Base-by-base conservation (phyloP, 2,888 invertebrate genomes). In the Hetaerina titia region DNA sequence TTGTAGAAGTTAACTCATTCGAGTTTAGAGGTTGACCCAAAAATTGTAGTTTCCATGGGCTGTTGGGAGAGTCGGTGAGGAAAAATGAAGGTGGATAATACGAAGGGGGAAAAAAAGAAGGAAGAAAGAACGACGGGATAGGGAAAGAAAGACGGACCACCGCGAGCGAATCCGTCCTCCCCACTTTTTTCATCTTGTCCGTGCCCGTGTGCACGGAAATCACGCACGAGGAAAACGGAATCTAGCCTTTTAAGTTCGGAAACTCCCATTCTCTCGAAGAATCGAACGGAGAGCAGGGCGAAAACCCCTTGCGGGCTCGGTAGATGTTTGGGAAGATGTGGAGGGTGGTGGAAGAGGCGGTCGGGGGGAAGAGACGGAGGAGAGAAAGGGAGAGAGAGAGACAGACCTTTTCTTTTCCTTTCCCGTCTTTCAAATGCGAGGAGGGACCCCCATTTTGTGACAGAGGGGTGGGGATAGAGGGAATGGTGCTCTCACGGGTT, bases 241-340 rank as follows among this genome's bases (percentile, higher is more conserved):
- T 57, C 89, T 81, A 81, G 81, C 81, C 81, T 81, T 81, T 81
- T 81, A 81, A 81, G 81, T 81, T 81, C 81, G 81, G 31, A n/a
- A 81, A 31, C 31, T 81, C 13, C 31, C 31, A 7, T 9, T 81
- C 7, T 15, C 81, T 31, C 81, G 69, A 11, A 31, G 81, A 7
- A 31, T 22, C 4, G 81, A 31, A 81, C 13, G 81, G 69, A 22
- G 81, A 31, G 15, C 11, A 31, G 81, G n/a, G 31, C 81, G 45
- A 45, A 81, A 13, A 31, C 2, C 81, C 25, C 81, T 81, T 81
- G 81, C 11, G 81, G 81, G 81, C 31, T n/a, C 8, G 69, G 15
- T 45, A 45, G 45, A 45, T 45, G 45, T 45, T 45, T 45, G 45
- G 45, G 45, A 45, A 45, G 45, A 45, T 2, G 45, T 45, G 31